Evolutionary conservation across 2,113 vertebrate species (phyloP).

Genomic region (Mugil cephalus): DNA sequence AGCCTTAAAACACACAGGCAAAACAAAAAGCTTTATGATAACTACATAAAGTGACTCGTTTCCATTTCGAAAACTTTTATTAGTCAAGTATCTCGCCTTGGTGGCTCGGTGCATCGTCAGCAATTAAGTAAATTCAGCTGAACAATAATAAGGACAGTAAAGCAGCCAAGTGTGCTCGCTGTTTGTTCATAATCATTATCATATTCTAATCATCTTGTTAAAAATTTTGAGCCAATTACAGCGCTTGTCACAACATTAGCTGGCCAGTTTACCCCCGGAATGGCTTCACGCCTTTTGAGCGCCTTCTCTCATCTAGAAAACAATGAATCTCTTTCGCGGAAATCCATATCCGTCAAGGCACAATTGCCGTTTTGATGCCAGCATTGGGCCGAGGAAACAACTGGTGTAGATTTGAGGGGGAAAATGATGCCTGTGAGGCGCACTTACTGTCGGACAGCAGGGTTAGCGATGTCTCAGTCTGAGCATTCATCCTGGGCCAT

Average conservation of each 20-base stretch:
- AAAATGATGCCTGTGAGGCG: constrained; percentile 68
- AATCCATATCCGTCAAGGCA: constrained; percentile 56
- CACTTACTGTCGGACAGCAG: constrained; percentile 69
- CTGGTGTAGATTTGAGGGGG: constrained; percentile 38
- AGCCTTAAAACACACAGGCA: background rate
- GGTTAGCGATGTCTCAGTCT: constrained; percentile 82
- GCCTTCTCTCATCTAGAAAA: constrained; percentile 62
- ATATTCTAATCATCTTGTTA: constrained; percentile 64
- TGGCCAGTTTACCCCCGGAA: constrained; percentile 64
- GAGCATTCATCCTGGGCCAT: constrained; percentile 96
- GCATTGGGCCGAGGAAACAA: constrained; percentile 44
- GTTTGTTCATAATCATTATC: constrained; percentile 61
- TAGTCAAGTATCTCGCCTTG: constrained; percentile 17
- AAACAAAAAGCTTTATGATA: background rate
- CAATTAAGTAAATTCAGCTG: constrained; percentile 36
- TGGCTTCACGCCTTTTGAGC: constrained; percentile 60
- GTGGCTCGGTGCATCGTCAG: constrained; percentile 29
- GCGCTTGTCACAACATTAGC: constrained; percentile 69
- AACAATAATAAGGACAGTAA: constrained; percentile 43
- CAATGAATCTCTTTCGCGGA: constrained; percentile 43
- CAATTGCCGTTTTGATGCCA: constrained; percentile 60
- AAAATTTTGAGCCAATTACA: constrained; percentile 68
- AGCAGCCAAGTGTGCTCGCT: constrained; percentile 35
- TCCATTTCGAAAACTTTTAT: constrained; percentile 6
- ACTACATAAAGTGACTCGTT: background rate